These are phyloP conservation scores for Dipodomys merriami DNA, from an alignment of 2,113 vertebrate species.

Conservation along the genomic window DNA sequence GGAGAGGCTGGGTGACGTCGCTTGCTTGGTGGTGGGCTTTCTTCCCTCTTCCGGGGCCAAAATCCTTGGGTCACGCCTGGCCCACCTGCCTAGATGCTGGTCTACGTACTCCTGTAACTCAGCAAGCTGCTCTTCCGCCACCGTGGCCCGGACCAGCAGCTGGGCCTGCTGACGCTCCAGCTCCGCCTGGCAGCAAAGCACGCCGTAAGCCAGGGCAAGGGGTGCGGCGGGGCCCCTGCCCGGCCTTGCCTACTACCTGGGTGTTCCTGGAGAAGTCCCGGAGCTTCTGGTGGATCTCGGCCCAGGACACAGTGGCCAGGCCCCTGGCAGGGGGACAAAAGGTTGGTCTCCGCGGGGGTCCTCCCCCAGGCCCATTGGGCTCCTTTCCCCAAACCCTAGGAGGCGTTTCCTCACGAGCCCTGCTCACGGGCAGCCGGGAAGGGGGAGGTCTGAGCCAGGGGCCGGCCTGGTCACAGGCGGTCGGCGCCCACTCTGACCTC, in stretches of 20 bases:
- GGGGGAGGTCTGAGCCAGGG: background rate
- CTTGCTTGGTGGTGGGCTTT: background rate
- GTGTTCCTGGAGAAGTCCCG: slow-evolving; percentile 86
- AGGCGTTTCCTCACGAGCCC: background rate
- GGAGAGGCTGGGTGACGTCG: background rate
- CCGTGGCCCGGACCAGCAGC: slow-evolving; percentile 86
- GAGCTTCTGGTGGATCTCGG: slow-evolving; percentile 88
- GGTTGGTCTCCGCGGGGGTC: background rate
- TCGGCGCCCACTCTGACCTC: background rate
- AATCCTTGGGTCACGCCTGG: too few species aligned
- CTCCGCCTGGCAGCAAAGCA: slow-evolving; percentile 81
- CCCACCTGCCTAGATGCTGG: slow-evolving; percentile 92
- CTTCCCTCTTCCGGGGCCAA: background rate
- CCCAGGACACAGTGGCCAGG: slow-evolving; percentile 84
- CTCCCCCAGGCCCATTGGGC: background rate
- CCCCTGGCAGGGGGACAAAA: slow-evolving; percentile 56
- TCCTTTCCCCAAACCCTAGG: background rate
- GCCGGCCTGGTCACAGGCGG: background rate
- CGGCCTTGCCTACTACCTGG: slow-evolving; percentile 85
- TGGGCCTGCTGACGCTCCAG: slow-evolving; percentile 89
- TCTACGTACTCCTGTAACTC: slow-evolving; percentile 93
- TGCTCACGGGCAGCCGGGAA: background rate
- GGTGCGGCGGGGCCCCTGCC: background rate
- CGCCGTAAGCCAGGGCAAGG: background rate
- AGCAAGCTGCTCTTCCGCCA: slow-evolving; percentile 90